Evolutionary conservation across 2,797 vertebrate genomes (phyloP).

Genomic region (Fistularia commersonii): DNA sequence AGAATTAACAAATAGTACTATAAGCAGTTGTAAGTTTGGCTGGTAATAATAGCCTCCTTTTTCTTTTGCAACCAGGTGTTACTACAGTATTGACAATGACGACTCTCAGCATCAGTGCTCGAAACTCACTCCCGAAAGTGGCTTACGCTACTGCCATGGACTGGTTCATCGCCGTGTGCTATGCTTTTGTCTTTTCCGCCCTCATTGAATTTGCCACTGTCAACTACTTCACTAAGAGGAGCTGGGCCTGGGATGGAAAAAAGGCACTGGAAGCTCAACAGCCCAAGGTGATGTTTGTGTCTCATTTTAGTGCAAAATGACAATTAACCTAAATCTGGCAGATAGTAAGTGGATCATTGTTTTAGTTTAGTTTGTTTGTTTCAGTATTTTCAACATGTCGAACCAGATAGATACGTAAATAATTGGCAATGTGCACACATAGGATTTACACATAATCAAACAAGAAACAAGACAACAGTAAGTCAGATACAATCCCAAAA

Average conservation of each 20-base stretch:
- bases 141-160: constrained; percentile 98
- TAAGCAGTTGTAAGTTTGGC: background rate
- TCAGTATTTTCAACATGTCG: too few relatives aligned
- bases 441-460: too few relatives aligned
- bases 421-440: too few relatives aligned
- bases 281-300: constrained; percentile 81
- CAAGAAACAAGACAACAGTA: too few relatives aligned
- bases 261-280: constrained; percentile 93
- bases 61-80: constrained; percentile 76
- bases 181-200: constrained; percentile 96
- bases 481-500: too few relatives aligned
- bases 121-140: constrained; percentile 95
- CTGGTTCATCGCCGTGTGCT: constrained; percentile 98
- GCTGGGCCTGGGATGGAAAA: constrained; percentile 98
- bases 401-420: too few relatives aligned
- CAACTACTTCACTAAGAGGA: constrained; percentile 97
- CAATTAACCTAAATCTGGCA: background rate
- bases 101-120: constrained; percentile 94
- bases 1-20: too few relatives aligned
- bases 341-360: background rate
- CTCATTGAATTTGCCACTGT: constrained; percentile 97
- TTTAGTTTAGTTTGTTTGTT: too few relatives aligned
- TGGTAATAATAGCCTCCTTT: constrained; percentile 24
- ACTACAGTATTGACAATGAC: constrained; percentile 98
- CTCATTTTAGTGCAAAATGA: background rate